Evolutionary conservation across 1,140 invertebrate species (phyloP), one percentile per base, ranked within the genome.

Genomic region (Heliothis subflexa): DNA sequence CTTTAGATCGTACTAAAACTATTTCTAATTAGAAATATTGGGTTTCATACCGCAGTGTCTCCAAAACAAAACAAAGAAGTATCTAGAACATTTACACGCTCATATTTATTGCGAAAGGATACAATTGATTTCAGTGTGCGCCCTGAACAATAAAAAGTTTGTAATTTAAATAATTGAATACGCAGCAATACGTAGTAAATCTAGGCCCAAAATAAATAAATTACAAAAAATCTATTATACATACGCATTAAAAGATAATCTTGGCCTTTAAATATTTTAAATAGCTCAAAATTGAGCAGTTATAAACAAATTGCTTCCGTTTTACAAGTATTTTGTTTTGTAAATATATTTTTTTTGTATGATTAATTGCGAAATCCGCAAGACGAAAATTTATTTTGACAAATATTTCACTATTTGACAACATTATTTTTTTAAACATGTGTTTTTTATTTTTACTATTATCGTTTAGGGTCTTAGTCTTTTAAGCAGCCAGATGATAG

Each of bases 301-400:
- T 11, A 21, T 12, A 68, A 66, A 49, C n/a, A 21, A 68, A 50
- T 25, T 47, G 18, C 10, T 49, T 13, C 18, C 14, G 47, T 11
- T 68, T 47, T 64, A 12, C 21, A 21, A 3, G 10, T 68, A 49
- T 21, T 49, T 25, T 49, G 64, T 50, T 49, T 25, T 50, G 12
- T 13, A 62, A n/a, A 40, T 62, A 40, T 4, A 40, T 7, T 33
- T 62, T 61, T 61, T 33, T 16, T n/a, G 7, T 16, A 11, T 11
- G n/a, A 49, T 68, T 25, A 21, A 25, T 68, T 68, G 33, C 47
- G 47, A 68, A 68, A 68, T 68, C 13, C 45, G 45, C 45, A 68
- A 49, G 18, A 21, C 45, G 16, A 68, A 68, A 68, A 68, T 68
- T 68, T 68, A 49, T 49, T 49, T 68, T 68, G 64, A 68, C 64